These are phyloP conservation scores for Lanistes nyassanus DNA, from an alignment of 1,140 invertebrate genomes.

Conservation along the genomic window DNA sequence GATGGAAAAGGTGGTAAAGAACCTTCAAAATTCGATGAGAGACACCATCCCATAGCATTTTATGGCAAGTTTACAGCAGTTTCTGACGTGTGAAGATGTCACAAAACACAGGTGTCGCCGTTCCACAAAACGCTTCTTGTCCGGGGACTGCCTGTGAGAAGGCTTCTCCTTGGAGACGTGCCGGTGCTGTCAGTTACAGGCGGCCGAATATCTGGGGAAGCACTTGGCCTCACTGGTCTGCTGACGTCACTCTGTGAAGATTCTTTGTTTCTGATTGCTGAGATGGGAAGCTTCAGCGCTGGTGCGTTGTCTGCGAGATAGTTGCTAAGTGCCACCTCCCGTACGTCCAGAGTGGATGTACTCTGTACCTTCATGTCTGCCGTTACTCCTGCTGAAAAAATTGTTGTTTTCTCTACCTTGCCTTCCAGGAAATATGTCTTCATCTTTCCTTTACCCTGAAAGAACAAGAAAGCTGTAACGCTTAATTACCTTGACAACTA, in stretches of 20 bases:
- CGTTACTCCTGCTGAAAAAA: not conserved
- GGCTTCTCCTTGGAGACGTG: not conserved
- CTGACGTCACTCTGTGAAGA: not conserved
- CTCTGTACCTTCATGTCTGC: not conserved
- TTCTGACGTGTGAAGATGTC: not conserved
- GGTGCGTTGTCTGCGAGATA: not conserved
- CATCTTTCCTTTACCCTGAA: slow-evolving; percentile 44
- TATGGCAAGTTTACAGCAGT: no score
- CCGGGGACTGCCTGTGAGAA: not conserved
- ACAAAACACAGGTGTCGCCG: not conserved
- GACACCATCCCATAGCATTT: no score
- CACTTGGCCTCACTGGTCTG: not conserved
- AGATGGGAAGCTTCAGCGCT: not conserved
- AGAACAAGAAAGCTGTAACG: slow-evolving; percentile 12
- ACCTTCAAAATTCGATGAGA: no score
- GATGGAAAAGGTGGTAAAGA: no score
- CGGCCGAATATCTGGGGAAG: not conserved
- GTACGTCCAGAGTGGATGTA: slow-evolving; percentile 17
- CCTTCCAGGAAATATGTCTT: slow-evolving; percentile 41
- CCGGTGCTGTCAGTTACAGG: not conserved
- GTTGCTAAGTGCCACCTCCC: not conserved
- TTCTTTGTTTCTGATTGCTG: not conserved
- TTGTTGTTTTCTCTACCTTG: slow-evolving; percentile 11
- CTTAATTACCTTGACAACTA: not conserved
- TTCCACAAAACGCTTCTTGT: not conserved